Percentiles rank a stretch among this genome's conserved stretches.
Evolutionary conservation across 2,888 invertebrate genomes (phyloP).

Genomic region (Galeopsomyia nigrocyanea): DNA sequence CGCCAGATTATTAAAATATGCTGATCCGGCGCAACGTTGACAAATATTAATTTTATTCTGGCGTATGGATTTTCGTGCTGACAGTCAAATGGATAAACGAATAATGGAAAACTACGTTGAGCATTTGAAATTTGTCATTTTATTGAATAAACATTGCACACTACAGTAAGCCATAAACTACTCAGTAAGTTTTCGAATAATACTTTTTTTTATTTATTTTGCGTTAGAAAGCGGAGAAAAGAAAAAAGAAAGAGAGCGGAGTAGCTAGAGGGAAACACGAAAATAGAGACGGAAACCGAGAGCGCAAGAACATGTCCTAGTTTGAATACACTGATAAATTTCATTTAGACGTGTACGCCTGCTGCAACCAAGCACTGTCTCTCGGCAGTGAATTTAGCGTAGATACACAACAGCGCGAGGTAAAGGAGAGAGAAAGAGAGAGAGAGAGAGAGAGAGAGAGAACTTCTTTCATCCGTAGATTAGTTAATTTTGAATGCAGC

Average conservation of each 20-base stretch:
- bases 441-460: constrained; percentile 4
- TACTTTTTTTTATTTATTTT: constrained; percentile 61
- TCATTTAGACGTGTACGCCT: constrained; percentile 49
- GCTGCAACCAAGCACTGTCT: not conserved
- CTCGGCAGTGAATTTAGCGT: no score
- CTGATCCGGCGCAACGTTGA: not conserved
- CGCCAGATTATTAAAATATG: constrained; percentile 29
- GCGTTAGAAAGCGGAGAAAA: not conserved
- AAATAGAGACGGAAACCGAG: not conserved
- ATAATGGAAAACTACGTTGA: no score
- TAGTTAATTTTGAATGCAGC: constrained; percentile 62
- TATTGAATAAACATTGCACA: not conserved
- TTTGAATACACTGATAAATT: constrained; percentile 52
- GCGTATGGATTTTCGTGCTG: no score
- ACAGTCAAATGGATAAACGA: no score
- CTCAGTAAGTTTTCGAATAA: constrained; percentile 66
- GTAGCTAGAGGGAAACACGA: not conserved
- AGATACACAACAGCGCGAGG: not conserved
- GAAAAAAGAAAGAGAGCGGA: not conserved
- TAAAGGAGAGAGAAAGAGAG: not conserved
- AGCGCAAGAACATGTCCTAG: not conserved
- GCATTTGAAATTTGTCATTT: no score
- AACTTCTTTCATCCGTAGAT: constrained; percentile 62
- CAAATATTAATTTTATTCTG: constrained; percentile 23
- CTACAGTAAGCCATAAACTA: constrained; percentile 61